phyloP scores from a whole-genome alignment of 2,888 invertebrate species.

The Euzophera pinguis region DNA sequence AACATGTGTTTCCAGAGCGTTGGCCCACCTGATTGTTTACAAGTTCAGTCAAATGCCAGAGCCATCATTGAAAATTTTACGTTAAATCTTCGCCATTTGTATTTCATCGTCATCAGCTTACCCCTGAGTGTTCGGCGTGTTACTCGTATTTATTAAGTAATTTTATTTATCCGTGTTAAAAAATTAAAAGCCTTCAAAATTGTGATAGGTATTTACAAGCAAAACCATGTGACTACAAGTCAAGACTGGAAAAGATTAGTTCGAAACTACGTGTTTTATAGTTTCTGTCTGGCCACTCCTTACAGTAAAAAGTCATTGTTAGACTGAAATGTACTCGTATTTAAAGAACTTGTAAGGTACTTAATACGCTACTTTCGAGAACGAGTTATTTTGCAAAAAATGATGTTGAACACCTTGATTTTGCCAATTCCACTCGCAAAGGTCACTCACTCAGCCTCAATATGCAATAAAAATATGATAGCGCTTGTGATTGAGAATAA shows the following conservation, averaged over 20 bases:
- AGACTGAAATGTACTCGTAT: too few relatives aligned
- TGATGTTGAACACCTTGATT: slow-evolving; percentile 49
- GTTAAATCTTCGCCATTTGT: neutral
- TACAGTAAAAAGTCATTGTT: neutral
- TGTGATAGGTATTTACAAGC: too few relatives aligned
- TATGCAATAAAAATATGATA: slow-evolving; percentile 36
- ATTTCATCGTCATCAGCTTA: neutral
- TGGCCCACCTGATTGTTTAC: slow-evolving; percentile 24
- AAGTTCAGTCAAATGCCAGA: slow-evolving; percentile 12
- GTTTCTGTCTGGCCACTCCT: too few relatives aligned
- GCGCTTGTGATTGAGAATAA: slow-evolving; percentile 28
- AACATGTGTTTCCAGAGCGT: slow-evolving; percentile 23
- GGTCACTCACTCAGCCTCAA: slow-evolving; percentile 33
- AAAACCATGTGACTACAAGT: too few relatives aligned
- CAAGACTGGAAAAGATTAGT: too few relatives aligned
- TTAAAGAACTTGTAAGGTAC: too few relatives aligned
- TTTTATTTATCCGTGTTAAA: too few relatives aligned
- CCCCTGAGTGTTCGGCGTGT: too few relatives aligned
- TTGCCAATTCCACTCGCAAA: slow-evolving; percentile 47
- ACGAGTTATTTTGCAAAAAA: slow-evolving; percentile 51
- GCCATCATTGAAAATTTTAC: slow-evolving; percentile 9
- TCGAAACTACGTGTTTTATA: too few relatives aligned
- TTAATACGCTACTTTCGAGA: slow-evolving; percentile 18
- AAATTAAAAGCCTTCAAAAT: too few relatives aligned
- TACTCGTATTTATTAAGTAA: too few relatives aligned